Base-by-base conservation (phyloP, 2,797 vertebrate genomes). In the Holocentrus rufus region DNA sequence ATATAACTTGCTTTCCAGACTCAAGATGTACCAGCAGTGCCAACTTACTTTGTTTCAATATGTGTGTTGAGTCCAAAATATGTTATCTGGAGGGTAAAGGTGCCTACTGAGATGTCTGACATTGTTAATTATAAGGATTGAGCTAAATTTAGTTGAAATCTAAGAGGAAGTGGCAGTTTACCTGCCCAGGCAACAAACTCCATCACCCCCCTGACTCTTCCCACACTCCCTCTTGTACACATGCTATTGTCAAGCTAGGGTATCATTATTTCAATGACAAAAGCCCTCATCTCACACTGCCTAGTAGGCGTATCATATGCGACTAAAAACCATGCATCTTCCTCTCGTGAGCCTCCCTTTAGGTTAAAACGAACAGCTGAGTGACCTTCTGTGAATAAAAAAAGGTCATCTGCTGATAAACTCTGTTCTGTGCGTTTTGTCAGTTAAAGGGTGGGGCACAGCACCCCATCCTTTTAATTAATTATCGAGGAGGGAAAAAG, bases 401-500 rank as follows among this genome's bases (percentile, higher is more conserved):
- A 56, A 65, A 49, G 2, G 8, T 14, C 0, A 72, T 22, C 77
- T 39, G 54, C 25, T 62, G 17, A 55, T 27, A n/a, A 23, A 39
- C 25, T 58, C 18, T 23, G 9, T 27, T 61, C 15, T 46, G 60
- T 47, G 18, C 11, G 8, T 22, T 54, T 65, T 59, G 75, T 53
- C 23, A 47, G 14, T 20, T 17, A 56, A 47, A 66, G 25, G 46
- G 74, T 42, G 58, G 49, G 34, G 57, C 39, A 7, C 77, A 67
- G 31, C 34, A 52, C 7, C 31, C 31, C 59, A 31, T 58, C 39
- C 25, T 76, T 74, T 83, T 56, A 76, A 87, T 93, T 77, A 93
- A 92, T 93, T 90, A 93, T 93, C 90, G 56, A 93, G 74, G 65
- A 82, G 67, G 83, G 82, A 75, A 86, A 86, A 89, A 84, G 88